Evolutionary conservation across 2,113 vertebrate genomes (phyloP).

Genomic region (Butastur rufipennis): DNA sequence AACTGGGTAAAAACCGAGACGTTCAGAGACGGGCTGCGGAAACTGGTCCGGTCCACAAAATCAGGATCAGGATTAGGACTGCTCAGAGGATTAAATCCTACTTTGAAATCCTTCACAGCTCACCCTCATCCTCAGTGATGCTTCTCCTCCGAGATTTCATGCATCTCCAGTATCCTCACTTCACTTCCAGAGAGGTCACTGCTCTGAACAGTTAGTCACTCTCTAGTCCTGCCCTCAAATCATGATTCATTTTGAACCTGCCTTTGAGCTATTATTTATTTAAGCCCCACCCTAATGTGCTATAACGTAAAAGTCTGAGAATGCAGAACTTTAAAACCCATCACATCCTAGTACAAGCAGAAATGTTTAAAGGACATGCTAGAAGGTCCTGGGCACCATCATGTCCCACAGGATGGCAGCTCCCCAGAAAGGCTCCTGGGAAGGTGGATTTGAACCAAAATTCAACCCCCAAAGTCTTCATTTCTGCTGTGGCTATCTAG

Average conservation of each 20-base stretch:
- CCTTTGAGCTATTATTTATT: conserved; percentile 59
- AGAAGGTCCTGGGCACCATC: fast-evolving
- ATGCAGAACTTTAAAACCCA: background rate
- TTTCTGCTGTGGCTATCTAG: background rate
- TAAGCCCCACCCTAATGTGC: conserved; percentile 42
- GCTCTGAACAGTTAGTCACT: conserved; percentile 23
- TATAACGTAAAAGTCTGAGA: conserved; percentile 57
- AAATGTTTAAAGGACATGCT: background rate
- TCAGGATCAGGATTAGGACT: background rate
- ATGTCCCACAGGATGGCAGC: background rate
- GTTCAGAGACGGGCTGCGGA: background rate
- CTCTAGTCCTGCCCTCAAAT: conserved; percentile 30
- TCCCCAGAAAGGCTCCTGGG: background rate
- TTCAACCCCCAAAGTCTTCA: background rate
- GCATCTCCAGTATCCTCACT: background rate
- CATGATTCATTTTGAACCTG: conserved; percentile 45
- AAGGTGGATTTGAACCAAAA: background rate
- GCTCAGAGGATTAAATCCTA: background rate
- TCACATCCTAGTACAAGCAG: background rate
- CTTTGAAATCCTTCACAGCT: background rate
- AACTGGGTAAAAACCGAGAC: fast-evolving
- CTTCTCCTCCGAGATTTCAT: background rate
- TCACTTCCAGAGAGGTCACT: background rate
- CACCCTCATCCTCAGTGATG: background rate
- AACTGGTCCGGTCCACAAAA: background rate